Percentiles rank a stretch among this genome's conserved stretches.
Conservation (phyloP, 2,797 vertebrate species). For the Lepus oiostolus region DNA sequence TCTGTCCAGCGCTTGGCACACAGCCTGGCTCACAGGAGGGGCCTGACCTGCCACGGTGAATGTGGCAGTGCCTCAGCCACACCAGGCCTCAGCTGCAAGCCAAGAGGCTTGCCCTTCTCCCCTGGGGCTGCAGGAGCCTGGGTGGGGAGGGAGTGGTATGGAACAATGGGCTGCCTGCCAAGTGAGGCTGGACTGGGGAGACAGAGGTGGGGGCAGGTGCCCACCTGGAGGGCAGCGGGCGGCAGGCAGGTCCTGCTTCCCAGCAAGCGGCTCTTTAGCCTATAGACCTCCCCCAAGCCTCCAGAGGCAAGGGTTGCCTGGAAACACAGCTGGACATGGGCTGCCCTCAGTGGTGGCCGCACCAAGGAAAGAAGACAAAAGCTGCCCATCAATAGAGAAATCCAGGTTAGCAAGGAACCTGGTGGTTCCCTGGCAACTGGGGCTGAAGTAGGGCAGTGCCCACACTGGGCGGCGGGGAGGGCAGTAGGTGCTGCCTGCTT, state of each 20-base stretch:
- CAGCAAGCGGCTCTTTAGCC: not conserved
- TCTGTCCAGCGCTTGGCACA: not conserved
- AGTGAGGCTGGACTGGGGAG: not conserved
- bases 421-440: conserved; percentile 83
- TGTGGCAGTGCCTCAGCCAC: not conserved
- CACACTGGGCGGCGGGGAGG: not conserved
- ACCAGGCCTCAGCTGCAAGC: not conserved
- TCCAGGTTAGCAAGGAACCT: conserved; percentile 81
- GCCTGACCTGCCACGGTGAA: not conserved
- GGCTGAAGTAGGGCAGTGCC: conserved; percentile 80
- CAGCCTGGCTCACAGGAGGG: not conserved
- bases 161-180: conserved; percentile 10
- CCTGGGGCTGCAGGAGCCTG: not conserved
- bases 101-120: not conserved
- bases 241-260: not conserved
- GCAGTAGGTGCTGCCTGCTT: not conserved
- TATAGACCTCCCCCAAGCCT: not conserved
- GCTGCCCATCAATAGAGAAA: conserved; percentile 73
- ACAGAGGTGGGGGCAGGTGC: not conserved
- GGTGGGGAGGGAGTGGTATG: not conserved
- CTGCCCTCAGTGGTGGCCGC: conserved; percentile 20
- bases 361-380: conserved; percentile 70
- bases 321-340: conserved; percentile 76
- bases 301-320: conserved; percentile 59
- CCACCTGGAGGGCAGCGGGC: not conserved